Evolutionary conservation across 92 coral and sea anemone genomes (phyloP).

Genomic region (Montipora capitata): DNA sequence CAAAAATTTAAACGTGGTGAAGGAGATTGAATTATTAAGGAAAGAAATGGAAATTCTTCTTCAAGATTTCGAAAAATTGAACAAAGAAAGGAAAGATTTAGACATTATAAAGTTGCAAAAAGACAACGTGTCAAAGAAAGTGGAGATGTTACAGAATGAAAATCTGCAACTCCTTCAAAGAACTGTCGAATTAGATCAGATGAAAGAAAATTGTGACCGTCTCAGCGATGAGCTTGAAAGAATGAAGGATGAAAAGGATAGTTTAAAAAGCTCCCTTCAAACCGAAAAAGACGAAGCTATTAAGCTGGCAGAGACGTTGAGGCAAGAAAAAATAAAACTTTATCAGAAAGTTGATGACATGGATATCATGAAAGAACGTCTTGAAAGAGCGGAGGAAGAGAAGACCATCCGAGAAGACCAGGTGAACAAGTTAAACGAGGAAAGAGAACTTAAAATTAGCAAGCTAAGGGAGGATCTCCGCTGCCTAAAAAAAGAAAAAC

Average conservation of each 20-base stretch:
- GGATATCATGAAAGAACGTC: slow-evolving; percentile 1
- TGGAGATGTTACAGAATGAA: slow-evolving; percentile 18
- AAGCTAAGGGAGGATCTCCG: not conserved
- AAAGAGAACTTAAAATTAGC: not conserved
- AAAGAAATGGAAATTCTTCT: slow-evolving; percentile 29
- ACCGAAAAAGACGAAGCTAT: slow-evolving; percentile 25
- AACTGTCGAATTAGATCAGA: slow-evolving; percentile 25
- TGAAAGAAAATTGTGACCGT: slow-evolving; percentile 7
- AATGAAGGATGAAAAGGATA: not conserved
- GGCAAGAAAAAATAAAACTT: slow-evolving; percentile 9
- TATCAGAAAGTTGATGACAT: slow-evolving; percentile 26
- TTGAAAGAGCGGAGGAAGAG: slow-evolving; percentile 6
- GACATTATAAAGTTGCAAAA: slow-evolving; percentile 21
- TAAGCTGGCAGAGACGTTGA: slow-evolving; percentile 15
- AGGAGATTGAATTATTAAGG: slow-evolving; percentile 15
- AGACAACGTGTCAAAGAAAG: slow-evolving; percentile 13
- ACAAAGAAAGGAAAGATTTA: slow-evolving; percentile 7
- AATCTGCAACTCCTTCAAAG: slow-evolving; percentile 16
- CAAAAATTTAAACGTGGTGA: not conserved
- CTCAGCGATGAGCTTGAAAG: slow-evolving; percentile 12
- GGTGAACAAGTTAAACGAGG: not conserved
- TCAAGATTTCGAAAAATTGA: slow-evolving; percentile 21
- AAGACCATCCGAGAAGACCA: not conserved
- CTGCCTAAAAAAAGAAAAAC: slow-evolving; percentile 11
- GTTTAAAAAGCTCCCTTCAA: slow-evolving; percentile 1